Base-by-base conservation (phyloP, 2,888 invertebrate genomes). In the Acheta domesticus region DNA sequence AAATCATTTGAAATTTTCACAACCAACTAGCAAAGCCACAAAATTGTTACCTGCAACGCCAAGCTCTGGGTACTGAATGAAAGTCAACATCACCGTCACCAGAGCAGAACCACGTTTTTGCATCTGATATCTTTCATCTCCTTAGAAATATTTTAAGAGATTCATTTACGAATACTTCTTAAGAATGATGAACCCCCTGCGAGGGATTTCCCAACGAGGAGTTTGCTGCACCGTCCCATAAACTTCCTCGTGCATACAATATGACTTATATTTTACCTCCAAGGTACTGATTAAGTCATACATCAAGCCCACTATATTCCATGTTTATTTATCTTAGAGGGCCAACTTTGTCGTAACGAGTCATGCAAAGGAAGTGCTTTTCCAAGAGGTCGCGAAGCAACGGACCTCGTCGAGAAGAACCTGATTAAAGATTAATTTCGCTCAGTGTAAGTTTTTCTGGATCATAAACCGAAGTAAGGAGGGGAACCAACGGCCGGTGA, bases 231-330 rank as follows among this genome's bases (percentile, higher is more conserved):
- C 14, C 5, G 14, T n/a, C 62, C 62, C 62, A 62, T 62, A 62
- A 62, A 62, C n/a, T 62, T 62, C 62, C 4, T n/a, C n/a, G 62
- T 62, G 62, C 62, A 62, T 62, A 62, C 62, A 62, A 62, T 19
- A 19, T 62, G 16, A 14, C 62, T 62, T n/a, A n/a, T 62, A 36
- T 36, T 62, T 62, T 62, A 19, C 16, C 62, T 62, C 62, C 62
- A 62, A 62, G 62, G 62, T 62, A n/a, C 62, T 62, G 62, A 62
- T 62, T 62, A 62, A 62, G 62, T 62, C n/a, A 62, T 62, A 62
- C 62, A 62, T 62, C 62, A 62, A n/a, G n/a, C 62, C 62, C 16
- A 14, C 62, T 62, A 62, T 19, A 62, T 62, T 62, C 62, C 62
- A 5, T 62, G 62, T 62, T 62, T 62, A 62, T 62, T 62, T 62